phyloP scores from a whole-genome alignment of 2,797 vertebrate species.

The Triplophysa yarkandensis region DNA sequence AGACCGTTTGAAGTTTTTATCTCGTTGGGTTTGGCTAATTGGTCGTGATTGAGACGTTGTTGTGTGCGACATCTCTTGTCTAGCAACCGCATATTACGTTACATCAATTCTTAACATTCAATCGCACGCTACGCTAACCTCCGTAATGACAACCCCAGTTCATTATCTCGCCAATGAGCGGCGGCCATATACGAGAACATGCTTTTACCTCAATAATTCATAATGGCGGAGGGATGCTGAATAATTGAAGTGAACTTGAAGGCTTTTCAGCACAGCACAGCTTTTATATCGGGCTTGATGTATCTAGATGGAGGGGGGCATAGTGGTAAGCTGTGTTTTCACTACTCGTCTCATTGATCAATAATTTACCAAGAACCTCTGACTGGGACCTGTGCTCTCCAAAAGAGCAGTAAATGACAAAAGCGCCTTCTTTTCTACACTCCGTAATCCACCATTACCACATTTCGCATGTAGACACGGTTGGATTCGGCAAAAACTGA shows the following conservation, averaged over 20 bases:
- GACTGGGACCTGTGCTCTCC: slow-evolving; percentile 76
- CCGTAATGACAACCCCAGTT: slow-evolving; percentile 60
- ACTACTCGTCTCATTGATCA: slow-evolving; percentile 78
- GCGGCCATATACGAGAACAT: slow-evolving; percentile 78
- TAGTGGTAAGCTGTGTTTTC: slow-evolving; percentile 84
- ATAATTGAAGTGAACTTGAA: slow-evolving; percentile 87
- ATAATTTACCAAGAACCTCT: slow-evolving; percentile 77
- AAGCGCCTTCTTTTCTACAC: slow-evolving; percentile 55
- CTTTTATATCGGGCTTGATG: slow-evolving; percentile 80
- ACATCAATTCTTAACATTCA: slow-evolving; percentile 31
- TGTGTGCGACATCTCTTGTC: slow-evolving; percentile 1
- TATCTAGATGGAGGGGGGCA: slow-evolving; percentile 63
- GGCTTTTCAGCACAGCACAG: slow-evolving; percentile 80
- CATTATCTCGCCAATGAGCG: slow-evolving; percentile 58
- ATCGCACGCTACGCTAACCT: not conserved
- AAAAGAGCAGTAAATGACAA: slow-evolving; percentile 67
- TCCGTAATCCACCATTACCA: slow-evolving; percentile 45
- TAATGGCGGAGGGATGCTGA: slow-evolving; percentile 81
- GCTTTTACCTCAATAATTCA: slow-evolving; percentile 87
- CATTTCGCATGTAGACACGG: slow-evolving; percentile 57
- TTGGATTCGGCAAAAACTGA: slow-evolving; percentile 57
- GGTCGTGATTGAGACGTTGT: not conserved
- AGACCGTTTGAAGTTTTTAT: slow-evolving; percentile 23
- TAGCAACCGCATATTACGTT: slow-evolving; percentile 1
- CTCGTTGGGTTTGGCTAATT: slow-evolving; percentile 5